phyloP scores from a whole-genome alignment of 2,888 invertebrate species.

The Calameuta pallipes region DNA sequence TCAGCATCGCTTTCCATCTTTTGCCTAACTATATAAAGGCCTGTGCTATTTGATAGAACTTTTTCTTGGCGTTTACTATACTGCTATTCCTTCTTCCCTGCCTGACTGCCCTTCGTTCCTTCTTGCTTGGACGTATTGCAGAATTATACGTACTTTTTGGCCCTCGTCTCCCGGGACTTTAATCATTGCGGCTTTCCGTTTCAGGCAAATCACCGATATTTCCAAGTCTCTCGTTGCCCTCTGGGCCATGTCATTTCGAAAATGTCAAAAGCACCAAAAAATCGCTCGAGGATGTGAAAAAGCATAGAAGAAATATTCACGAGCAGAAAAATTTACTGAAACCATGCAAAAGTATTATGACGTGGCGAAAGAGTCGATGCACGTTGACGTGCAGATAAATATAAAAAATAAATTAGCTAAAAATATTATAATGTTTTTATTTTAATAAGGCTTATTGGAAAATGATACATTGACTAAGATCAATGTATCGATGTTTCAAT shows the following conservation, averaged over 20 bases:
- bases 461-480: not conserved
- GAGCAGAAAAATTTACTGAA: not conserved
- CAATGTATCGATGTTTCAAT: not conserved
- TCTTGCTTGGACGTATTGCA: not conserved
- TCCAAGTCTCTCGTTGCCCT: not conserved
- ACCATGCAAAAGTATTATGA: not conserved
- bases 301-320: not conserved
- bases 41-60: not conserved
- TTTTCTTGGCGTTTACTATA: not conserved
- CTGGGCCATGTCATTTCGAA: not conserved
- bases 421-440: too few relatives aligned
- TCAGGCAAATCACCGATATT: not conserved
- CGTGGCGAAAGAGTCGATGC: not conserved
- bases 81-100: not conserved
- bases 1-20: not conserved
- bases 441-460: not conserved
- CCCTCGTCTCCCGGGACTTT: not conserved
- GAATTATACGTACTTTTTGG: slow-evolving; percentile 4
- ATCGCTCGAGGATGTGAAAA: not conserved
- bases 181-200: not conserved
- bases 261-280: not conserved
- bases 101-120: not conserved
- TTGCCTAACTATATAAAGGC: not conserved
- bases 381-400: not conserved
- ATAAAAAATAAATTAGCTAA: too few relatives aligned